These are phyloP conservation scores for Halisarca cf. caerulea DNA, from an alignment of 37 sponge, comb jelly and placozoan species.

Conservation along the genomic window DNA sequence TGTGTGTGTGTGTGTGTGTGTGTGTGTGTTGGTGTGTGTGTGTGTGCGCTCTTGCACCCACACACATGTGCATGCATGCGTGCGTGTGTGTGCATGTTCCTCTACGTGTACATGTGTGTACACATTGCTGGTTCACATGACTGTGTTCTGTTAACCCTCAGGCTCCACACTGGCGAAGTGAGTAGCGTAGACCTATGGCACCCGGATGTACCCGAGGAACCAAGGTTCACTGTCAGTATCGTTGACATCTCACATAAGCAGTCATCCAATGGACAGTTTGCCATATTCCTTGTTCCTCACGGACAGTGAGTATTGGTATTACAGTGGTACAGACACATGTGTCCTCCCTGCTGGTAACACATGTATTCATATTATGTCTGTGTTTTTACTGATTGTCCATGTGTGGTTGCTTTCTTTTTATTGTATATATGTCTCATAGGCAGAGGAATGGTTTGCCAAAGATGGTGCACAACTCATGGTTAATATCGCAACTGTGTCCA, in stretches of 20 bases:
- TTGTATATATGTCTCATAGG: too few species aligned
- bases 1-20: too few species aligned
- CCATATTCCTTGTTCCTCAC: conserved; percentile 86
- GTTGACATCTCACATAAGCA: conserved; percentile 53
- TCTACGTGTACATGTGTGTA: background rate
- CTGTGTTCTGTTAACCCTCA: background rate
- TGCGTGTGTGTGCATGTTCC: too few species aligned
- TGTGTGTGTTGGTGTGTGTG: too few species aligned
- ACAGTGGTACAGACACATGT: background rate
- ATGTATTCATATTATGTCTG: background rate
- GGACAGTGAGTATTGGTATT: conserved; percentile 61
- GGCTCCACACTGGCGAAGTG: conserved; percentile 59
- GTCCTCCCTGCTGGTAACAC: background rate
- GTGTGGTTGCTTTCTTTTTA: background rate
- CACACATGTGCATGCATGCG: too few species aligned
- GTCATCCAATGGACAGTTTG: conserved; percentile 73
- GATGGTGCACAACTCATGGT: too few species aligned
- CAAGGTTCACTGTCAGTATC: conserved; percentile 66
- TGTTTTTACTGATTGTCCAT: background rate
- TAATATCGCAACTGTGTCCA: too few species aligned
- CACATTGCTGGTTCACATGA: background rate
- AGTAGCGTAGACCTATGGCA: conserved; percentile 66
- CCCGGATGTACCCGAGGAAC: conserved; percentile 30
- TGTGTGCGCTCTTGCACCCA: too few species aligned
- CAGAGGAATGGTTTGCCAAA: too few species aligned